A percentile compares a stretch with the other conserved stretches of the same genome.
phyloP scores from a whole-genome alignment of 2,888 invertebrate species.

The Ethmia dodecea region DNA sequence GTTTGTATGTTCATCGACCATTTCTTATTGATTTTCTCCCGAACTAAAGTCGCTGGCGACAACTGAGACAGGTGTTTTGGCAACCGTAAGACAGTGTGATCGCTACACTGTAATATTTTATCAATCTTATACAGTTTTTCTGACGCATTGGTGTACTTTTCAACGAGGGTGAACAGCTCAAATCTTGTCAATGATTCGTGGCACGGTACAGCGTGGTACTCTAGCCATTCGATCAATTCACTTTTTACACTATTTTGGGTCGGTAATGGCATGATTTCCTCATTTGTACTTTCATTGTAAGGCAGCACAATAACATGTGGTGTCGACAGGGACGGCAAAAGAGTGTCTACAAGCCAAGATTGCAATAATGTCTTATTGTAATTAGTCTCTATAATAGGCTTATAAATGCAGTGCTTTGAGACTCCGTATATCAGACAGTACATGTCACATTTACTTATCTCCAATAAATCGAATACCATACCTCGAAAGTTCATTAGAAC shows the following conservation, averaged over 20 bases:
- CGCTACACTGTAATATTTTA: conserved; percentile 18
- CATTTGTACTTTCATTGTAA: conserved; percentile 18
- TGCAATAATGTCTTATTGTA: conserved; percentile 19
- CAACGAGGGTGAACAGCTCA: conserved; percentile 28
- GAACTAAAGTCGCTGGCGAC: not conserved
- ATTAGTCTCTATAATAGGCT: conserved; percentile 9
- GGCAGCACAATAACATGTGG: conserved; percentile 27
- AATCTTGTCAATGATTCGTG: conserved; percentile 22
- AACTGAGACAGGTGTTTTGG: conserved; percentile 24
- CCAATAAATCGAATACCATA: not conserved
- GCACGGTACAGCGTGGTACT: conserved; percentile 24
- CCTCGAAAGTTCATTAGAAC: conserved; percentile 3
- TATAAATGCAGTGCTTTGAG: conserved; percentile 15
- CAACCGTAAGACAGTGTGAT: conserved; percentile 26
- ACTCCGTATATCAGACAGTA: conserved; percentile 21
- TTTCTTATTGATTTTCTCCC: not conserved
- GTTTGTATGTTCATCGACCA: too few species aligned
- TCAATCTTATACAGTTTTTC: conserved; percentile 21
- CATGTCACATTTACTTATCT: not conserved
- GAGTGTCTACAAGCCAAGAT: conserved; percentile 20
- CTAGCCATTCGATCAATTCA: conserved; percentile 31
- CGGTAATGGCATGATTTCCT: conserved; percentile 10
- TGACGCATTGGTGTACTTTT: conserved; percentile 25
- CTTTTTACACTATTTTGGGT: conserved; percentile 19
- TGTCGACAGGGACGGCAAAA: conserved; percentile 17